A percentile compares a stretch with the other conserved stretches of the same genome.
phyloP scores from a whole-genome alignment of 2,797 vertebrate species.

The Neosilurus mollespiculum region DNA sequence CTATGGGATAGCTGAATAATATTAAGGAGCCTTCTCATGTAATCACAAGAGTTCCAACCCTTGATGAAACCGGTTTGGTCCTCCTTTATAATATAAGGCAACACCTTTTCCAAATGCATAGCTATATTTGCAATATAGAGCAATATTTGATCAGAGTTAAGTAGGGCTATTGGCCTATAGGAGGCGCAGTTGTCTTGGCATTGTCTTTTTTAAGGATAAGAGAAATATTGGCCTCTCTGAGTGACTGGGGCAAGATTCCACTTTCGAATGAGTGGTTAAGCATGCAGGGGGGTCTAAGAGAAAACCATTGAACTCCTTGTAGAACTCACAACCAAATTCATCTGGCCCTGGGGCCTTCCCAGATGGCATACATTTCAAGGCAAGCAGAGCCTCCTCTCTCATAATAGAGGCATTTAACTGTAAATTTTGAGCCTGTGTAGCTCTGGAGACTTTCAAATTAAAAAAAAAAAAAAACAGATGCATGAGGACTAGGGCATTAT shows the following conservation, averaged over 20 bases:
- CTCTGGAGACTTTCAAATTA: background rate
- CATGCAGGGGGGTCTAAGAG: background rate
- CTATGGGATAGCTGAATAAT: too few species aligned
- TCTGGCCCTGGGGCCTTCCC: background rate
- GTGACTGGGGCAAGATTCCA: background rate
- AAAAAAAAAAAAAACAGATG: background rate
- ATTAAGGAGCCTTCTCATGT: too few species aligned
- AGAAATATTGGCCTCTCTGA: background rate
- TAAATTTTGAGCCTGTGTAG: background rate
- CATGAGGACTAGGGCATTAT: background rate
- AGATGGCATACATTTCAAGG: background rate
- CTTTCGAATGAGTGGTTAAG: background rate
- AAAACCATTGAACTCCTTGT: background rate
- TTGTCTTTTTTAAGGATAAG: background rate
- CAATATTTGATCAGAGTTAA: background rate
- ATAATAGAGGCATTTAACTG: background rate
- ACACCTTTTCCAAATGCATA: too few species aligned
- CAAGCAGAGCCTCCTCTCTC: background rate
- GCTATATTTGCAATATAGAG: background rate
- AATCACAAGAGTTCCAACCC: too few species aligned
- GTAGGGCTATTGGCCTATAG: background rate
- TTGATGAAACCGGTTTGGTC: too few species aligned
- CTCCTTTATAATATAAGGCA: too few species aligned
- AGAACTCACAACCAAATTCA: background rate
- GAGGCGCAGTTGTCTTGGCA: background rate